Evolutionary conservation across 1,140 invertebrate species (phyloP).

Genomic region (Bactericera cockerelli): DNA sequence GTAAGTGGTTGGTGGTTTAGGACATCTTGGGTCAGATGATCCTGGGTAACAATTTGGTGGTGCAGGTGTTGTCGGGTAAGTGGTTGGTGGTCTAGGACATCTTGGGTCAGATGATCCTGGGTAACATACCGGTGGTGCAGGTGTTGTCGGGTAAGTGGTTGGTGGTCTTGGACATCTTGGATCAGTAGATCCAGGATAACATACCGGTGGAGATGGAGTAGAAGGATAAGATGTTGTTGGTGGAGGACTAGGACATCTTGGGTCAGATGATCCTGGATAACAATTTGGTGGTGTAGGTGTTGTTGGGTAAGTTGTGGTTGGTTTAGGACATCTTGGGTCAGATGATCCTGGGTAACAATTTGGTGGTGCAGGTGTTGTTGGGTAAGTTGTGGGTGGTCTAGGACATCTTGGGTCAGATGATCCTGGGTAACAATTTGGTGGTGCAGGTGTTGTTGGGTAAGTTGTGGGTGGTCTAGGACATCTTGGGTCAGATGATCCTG

Average conservation of each 20-base stretch:
- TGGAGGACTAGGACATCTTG: slow-evolving; percentile 19
- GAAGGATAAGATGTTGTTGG: slow-evolving; percentile 22
- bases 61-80: slow-evolving; percentile 17
- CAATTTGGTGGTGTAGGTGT: slow-evolving; percentile 18
- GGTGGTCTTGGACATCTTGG: slow-evolving; percentile 22
- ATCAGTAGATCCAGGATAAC: slow-evolving; percentile 27
- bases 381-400: slow-evolving; percentile 14
- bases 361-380: slow-evolving; percentile 13
- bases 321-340: slow-evolving; percentile 27
- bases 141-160: slow-evolving; percentile 23
- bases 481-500: no score
- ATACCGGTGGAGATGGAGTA: slow-evolving; percentile 22
- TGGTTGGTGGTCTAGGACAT: slow-evolving; percentile 14
- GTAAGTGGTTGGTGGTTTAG: slow-evolving; percentile 22
- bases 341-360: slow-evolving; percentile 29
- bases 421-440: slow-evolving; percentile 27
- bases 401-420: slow-evolving; percentile 26
- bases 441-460: slow-evolving; percentile 17
- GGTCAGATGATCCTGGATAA: slow-evolving; percentile 23
- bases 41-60: slow-evolving; percentile 28
- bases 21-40: slow-evolving; percentile 32
- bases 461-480: no score
- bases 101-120: slow-evolving; percentile 24
- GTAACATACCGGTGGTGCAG: slow-evolving; percentile 15
- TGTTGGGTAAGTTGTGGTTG: slow-evolving; percentile 25